Base-by-base conservation (phyloP, 64 coral and sea anemone species). In the Actinia equina region DNA sequence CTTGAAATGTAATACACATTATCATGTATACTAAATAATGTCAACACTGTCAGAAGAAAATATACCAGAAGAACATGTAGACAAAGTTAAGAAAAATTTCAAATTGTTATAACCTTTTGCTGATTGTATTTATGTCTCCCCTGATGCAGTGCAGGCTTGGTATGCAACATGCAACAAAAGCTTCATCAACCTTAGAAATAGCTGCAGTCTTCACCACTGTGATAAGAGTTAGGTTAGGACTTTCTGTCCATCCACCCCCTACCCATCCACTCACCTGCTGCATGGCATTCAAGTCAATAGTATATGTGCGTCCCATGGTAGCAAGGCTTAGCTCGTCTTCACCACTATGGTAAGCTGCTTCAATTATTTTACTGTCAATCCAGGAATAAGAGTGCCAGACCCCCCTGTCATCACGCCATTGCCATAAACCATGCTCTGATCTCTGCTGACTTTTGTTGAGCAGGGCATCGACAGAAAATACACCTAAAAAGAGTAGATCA, bases 331-430 rank as follows among this genome's bases (percentile, higher is more conserved):
- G 83, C 42, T 99, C 97, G 56, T 99, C 97, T 74, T 99, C 97
- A 56, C 97, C 97, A 93, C 91, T 92, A 76, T 95, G 93, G 77
- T 95, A 93, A 11, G 97, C 97, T 77, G 97, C 97, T 46, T 99
- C 97, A 58, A 99, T 99, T 78, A 99, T 99, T 83, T 93, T 92
- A 85, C 97, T 89, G 86, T 99, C 97, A 83, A 99, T 99, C 97
- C 97, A 99, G 2, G 97, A 95, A 54, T 99, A 99, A 25, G 91
- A 91, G 79, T 99, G 97, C 97, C 97, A 99, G 54, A 95, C 91
- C 17, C 93, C 93, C 30, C 93, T 65, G 77, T 99, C 97, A 93
- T 99, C 97, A 65, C 93, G 84, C 97, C 97, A 99, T 37, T 99
- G 97, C 97, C 97, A 99, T 53, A 95, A 88, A 25, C 93, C 97